These are phyloP conservation scores for Taenioides sp. DNA, from an alignment of 2,797 vertebrate genomes.

Conservation along the genomic window DNA sequence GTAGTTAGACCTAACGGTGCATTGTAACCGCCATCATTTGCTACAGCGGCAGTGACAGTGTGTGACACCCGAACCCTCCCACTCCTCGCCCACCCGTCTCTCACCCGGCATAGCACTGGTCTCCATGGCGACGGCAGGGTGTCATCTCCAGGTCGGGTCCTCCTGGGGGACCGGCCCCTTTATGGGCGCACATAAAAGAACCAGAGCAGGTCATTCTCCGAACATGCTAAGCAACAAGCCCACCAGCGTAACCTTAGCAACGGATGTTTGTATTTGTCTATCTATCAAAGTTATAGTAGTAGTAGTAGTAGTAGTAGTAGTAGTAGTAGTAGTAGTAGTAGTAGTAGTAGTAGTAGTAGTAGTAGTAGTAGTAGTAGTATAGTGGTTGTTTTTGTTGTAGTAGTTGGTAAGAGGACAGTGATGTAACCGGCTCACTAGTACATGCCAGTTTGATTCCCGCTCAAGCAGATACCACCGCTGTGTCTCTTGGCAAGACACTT, in stretches of 20 bases:
- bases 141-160: slow-evolving; percentile 84
- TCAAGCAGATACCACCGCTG: too few relatives aligned
- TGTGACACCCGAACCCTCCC: neutral
- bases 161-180: slow-evolving; percentile 68
- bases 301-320: too few relatives aligned
- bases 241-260: slow-evolving; percentile 59
- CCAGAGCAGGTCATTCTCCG: slow-evolving; percentile 65
- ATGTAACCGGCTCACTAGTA: too few relatives aligned
- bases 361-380: too few relatives aligned
- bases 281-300: too few relatives aligned
- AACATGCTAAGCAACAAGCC: slow-evolving; percentile 36
- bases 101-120: slow-evolving; percentile 70
- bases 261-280: slow-evolving; percentile 76
- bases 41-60: slow-evolving; percentile 33
- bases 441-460: too few relatives aligned
- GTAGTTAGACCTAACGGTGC: slow-evolving; percentile 39
- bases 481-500: too few relatives aligned
- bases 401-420: too few relatives aligned
- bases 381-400: too few relatives aligned
- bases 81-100: slow-evolving; percentile 47
- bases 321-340: too few relatives aligned
- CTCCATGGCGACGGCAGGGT: slow-evolving; percentile 72
- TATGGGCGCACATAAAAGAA: slow-evolving; percentile 75
- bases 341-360: too few relatives aligned
- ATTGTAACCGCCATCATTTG: slow-evolving; percentile 71